Conservation (phyloP, 1,140 invertebrate genomes). For the Lutraria rhynchaena region DNA sequence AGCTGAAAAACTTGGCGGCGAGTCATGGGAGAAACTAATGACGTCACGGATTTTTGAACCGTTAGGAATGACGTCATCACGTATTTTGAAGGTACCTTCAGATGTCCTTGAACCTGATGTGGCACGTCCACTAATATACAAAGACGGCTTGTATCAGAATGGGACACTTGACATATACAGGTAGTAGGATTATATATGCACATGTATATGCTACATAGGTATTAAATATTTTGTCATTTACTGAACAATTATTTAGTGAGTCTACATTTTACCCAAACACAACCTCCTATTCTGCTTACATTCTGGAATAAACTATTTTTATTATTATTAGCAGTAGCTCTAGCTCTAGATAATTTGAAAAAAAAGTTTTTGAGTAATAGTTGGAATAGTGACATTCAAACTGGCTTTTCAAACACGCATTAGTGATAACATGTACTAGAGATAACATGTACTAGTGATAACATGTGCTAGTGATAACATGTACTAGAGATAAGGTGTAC, state of each 20-base stretch:
- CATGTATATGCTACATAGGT: neutral
- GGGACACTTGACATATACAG: neutral
- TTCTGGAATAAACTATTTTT: too few species aligned
- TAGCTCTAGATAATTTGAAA: too few species aligned
- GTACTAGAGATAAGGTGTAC: too few species aligned
- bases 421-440: too few species aligned
- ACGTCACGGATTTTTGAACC: slow-evolving; percentile 61
- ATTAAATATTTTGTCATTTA: neutral
- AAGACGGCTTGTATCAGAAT: slow-evolving; percentile 25
- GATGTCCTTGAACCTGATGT: neutral
- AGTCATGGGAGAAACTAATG: slow-evolving; percentile 65
- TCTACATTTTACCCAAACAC: too few species aligned
- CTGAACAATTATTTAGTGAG: neutral
- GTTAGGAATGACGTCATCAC: slow-evolving; percentile 62
- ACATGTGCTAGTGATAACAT: too few species aligned
- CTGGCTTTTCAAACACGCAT: too few species aligned
- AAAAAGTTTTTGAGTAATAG: too few species aligned
- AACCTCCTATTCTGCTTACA: too few species aligned
- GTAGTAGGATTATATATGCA: neutral
- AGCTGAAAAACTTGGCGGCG: slow-evolving; percentile 59
- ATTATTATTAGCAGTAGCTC: too few species aligned
- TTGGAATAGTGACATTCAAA: too few species aligned
- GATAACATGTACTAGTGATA: too few species aligned
- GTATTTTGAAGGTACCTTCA: slow-evolving; percentile 46
- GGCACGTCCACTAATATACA: slow-evolving; percentile 11